Conservation (phyloP, 2,113 vertebrate species). For the Indri indri region DNA sequence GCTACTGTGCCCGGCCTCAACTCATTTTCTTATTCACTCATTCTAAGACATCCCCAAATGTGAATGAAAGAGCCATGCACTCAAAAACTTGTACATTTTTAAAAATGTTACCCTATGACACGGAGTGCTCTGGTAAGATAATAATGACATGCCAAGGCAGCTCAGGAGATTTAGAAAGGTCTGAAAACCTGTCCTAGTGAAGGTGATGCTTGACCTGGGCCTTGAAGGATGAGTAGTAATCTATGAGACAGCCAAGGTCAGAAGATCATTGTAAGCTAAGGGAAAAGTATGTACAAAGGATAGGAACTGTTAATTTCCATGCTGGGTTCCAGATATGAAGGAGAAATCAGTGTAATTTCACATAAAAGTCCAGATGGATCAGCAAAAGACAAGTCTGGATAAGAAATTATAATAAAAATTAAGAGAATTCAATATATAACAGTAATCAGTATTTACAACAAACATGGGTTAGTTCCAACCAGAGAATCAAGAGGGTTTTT, state of each 20-base stretch:
- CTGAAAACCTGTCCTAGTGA: not conserved
- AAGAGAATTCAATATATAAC: not conserved
- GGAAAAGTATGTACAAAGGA: not conserved
- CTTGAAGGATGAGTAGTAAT: not conserved
- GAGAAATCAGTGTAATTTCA: not conserved
- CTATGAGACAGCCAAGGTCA: not conserved
- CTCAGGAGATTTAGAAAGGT: not conserved
- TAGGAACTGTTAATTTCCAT: not conserved
- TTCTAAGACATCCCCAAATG: not conserved
- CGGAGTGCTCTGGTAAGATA: not conserved
- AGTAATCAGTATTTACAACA: not conserved
- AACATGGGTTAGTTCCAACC: not conserved
- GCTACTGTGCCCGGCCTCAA: not conserved
- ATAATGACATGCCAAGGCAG: not conserved
- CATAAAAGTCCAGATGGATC: not conserved
- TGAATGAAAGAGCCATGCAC: not conserved
- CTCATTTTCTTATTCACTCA: not conserved
- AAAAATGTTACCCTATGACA: not conserved
- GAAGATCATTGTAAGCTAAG: constrained; percentile 5
- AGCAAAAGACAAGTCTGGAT: not conserved
- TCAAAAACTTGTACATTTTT: not conserved
- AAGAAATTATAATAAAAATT: not conserved
- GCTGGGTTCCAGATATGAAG: not conserved
- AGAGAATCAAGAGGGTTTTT: not conserved
- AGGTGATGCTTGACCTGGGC: not conserved